A percentile compares a stretch with the other conserved stretches of the same genome.
Evolutionary conservation across 2,113 vertebrate species (phyloP).

Genomic region (Genyomyrus donnyi): DNA sequence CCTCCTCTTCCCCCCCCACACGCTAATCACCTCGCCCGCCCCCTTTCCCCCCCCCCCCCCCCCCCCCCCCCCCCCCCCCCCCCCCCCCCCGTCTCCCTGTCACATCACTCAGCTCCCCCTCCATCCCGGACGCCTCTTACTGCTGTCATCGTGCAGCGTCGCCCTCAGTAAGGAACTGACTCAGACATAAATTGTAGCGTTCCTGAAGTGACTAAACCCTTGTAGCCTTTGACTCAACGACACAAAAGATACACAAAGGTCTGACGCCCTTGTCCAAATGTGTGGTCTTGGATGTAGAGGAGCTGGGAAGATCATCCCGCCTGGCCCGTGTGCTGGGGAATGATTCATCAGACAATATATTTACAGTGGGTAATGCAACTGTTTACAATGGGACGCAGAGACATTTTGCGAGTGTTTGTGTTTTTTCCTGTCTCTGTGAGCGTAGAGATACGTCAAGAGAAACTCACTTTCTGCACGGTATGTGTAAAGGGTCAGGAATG

Average conservation of each 20-base stretch:
- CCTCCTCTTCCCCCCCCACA: too few species aligned
- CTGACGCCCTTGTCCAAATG: not conserved
- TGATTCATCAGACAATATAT: constrained; percentile 40
- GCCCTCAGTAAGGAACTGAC: constrained; percentile 5
- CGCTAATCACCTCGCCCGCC: too few species aligned
- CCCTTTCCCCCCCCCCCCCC: too few species aligned
- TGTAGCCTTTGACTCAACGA: not conserved
- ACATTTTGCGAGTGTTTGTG: constrained; percentile 45
- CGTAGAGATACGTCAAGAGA: constrained; percentile 13
- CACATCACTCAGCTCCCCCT: not conserved
- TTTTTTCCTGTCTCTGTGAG: constrained; percentile 48
- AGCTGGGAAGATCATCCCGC: not conserved
- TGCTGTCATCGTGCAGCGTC: not conserved
- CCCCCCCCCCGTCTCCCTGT: too few species aligned
- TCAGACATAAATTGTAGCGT: constrained; percentile 5
- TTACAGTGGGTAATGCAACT: constrained; percentile 49
- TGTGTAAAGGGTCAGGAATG: constrained; percentile 33
- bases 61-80: too few species aligned
- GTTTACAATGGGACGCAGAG: constrained; percentile 46
- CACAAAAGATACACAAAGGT: not conserved
- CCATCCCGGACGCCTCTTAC: not conserved
- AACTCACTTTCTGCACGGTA: constrained; percentile 21
- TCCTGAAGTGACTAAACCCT: not conserved
- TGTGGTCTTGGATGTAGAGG: not conserved
- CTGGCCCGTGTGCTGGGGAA: not conserved